A percentile compares a stretch with the other conserved stretches of the same genome.
These are phyloP conservation scores for Netelia inedita DNA, from an alignment of 2,888 invertebrate genomes.

Conservation along the genomic window DNA sequence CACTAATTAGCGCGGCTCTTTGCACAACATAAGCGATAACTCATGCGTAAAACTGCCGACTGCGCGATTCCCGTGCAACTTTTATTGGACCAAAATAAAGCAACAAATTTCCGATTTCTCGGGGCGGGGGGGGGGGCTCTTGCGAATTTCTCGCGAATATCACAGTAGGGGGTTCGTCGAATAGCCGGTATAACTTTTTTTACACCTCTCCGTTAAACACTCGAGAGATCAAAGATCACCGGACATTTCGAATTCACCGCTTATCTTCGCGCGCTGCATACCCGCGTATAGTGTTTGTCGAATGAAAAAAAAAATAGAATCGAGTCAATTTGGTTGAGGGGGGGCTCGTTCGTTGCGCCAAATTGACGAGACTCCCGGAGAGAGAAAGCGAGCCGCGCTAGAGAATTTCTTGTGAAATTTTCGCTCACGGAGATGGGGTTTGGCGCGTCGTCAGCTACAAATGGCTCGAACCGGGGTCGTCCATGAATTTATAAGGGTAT, in stretches of 20 bases:
- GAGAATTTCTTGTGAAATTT: conserved; percentile 61
- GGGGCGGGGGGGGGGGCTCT: not conserved
- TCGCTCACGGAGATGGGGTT: conserved; percentile 34
- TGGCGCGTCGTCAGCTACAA: conserved; percentile 69
- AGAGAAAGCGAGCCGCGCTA: conserved; percentile 9
- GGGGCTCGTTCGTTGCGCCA: conserved; percentile 34
- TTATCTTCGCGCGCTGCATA: not conserved
- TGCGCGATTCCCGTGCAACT: not conserved
- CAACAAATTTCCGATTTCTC: conserved; percentile 9
- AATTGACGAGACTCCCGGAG: conserved; percentile 44
- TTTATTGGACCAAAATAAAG: conserved; percentile 34
- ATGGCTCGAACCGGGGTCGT: conserved; percentile 71
- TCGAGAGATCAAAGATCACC: conserved; percentile 28
- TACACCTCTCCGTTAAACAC: conserved; percentile 5
- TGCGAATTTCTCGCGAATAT: conserved; percentile 15
- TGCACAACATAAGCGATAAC: conserved; percentile 44
- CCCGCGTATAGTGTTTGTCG: not conserved
- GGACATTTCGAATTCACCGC: not conserved
- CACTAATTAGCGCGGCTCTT: conserved; percentile 54
- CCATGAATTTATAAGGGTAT: conserved; percentile 80
- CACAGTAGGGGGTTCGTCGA: conserved; percentile 24
- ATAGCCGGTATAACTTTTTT: conserved; percentile 8
- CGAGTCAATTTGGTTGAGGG: conserved; percentile 41
- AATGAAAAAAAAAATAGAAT: conserved; percentile 36
- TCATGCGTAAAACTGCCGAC: conserved; percentile 4